Conservation (phyloP, 2,113 vertebrate species). For the Prionailurus viverrinus region DNA sequence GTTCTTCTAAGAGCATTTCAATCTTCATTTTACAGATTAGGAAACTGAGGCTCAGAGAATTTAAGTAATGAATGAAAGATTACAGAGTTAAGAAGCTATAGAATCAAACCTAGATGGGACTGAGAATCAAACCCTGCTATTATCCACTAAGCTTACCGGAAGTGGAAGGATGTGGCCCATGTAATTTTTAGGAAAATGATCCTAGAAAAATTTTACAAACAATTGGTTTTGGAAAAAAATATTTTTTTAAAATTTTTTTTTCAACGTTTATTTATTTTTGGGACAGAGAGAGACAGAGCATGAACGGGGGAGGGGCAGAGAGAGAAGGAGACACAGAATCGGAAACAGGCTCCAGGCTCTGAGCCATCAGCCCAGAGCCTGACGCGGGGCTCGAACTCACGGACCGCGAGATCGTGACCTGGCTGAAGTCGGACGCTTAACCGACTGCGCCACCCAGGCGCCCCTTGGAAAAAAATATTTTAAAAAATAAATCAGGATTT, state of each 20-base stretch:
- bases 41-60: not conserved
- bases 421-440: no score
- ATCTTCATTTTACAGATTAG: not conserved
- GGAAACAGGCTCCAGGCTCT: no score
- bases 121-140: not conserved
- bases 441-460: no score
- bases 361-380: no score
- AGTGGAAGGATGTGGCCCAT: not conserved
- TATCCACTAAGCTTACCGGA: not conserved
- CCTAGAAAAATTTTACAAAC: not conserved
- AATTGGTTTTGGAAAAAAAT: not conserved
- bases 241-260: no score
- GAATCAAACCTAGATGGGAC: not conserved
- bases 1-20: not conserved
- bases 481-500: not conserved
- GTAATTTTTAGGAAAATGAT: not conserved
- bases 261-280: no score
- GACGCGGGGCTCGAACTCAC: no score
- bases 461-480: no score
- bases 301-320: no score
- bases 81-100: not conserved
- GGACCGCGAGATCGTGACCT: no score
- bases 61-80: not conserved
- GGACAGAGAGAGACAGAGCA: no score
- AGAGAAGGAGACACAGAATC: no score